These are phyloP conservation scores for Potamarius usumacintae DNA, from an alignment of 2,113 vertebrate species.

Conservation along the genomic window DNA sequence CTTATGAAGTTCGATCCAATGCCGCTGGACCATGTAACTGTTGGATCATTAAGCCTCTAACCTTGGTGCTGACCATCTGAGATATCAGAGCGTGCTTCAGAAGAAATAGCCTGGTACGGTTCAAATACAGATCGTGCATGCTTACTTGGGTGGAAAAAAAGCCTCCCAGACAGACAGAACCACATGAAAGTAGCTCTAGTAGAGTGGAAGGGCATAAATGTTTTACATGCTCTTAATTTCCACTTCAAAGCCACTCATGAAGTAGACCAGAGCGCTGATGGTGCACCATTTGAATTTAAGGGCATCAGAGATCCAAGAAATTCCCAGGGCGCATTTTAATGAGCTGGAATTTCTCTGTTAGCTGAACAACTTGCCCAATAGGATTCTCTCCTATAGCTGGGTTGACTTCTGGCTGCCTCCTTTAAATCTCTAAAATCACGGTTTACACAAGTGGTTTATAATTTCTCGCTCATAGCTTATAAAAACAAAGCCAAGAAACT, in stretches of 20 bases:
- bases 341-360: background rate
- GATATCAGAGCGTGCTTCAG: background rate
- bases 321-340: conserved; percentile 18
- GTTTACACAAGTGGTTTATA: background rate
- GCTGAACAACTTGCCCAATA: background rate
- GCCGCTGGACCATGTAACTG: background rate
- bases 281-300: conserved; percentile 16
- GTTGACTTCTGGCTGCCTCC: conserved; percentile 1
- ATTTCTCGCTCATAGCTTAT: background rate
- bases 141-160: conserved; percentile 2
- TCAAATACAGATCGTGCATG: conserved; percentile 8
- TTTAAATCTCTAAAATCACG: background rate
- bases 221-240: conserved; percentile 25
- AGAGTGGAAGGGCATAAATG: conserved; percentile 23
- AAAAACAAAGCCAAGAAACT: background rate
- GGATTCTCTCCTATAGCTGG: background rate
- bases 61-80: conserved; percentile 4
- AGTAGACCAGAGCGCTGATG: conserved; percentile 12
- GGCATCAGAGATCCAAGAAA: conserved; percentile 2
- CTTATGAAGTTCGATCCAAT: background rate
- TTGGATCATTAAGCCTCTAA: background rate
- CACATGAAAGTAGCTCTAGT: conserved; percentile 33
- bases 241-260: conserved; percentile 19
- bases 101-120: background rate
- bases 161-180: conserved; percentile 7